phyloP scores from a whole-genome alignment of 2,888 invertebrate genomes.

The Epinotia bilunana region DNA sequence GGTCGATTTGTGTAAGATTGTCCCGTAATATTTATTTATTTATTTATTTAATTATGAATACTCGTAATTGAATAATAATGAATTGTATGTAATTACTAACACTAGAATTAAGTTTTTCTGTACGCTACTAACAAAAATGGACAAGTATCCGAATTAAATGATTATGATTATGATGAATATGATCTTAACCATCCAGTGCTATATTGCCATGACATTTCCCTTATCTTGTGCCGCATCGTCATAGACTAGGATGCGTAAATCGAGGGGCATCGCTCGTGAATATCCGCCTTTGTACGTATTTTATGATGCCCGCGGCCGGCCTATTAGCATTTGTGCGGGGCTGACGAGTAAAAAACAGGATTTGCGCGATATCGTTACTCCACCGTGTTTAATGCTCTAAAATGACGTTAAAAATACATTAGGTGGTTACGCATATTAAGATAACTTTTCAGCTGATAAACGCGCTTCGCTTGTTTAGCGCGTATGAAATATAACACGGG shows the following conservation, averaged over 20 bases:
- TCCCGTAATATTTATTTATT: no score
- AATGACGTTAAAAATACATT: background rate
- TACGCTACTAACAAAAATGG: no score
- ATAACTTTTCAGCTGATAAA: background rate
- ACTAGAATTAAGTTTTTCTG: no score
- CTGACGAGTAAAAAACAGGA: slow-evolving; percentile 34
- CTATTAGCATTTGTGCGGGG: slow-evolving; percentile 34
- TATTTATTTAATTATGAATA: no score
- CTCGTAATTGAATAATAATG: no score
- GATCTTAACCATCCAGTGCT: slow-evolving; percentile 19
- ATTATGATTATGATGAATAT: no score
- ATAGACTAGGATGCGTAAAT: slow-evolving; percentile 44
- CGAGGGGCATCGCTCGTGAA: slow-evolving; percentile 42
- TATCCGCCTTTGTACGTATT: slow-evolving; percentile 30
- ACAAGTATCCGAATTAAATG: no score
- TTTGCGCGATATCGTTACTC: slow-evolving; percentile 31
- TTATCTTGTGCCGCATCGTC: slow-evolving; percentile 28
- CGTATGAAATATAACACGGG: slow-evolving; percentile 2
- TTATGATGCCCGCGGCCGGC: slow-evolving; percentile 29
- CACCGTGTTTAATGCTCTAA: slow-evolving; percentile 9
- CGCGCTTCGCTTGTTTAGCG: background rate
- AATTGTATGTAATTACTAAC: no score
- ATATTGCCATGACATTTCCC: slow-evolving; percentile 12
- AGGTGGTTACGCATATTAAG: background rate
- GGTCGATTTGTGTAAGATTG: no score